These are phyloP conservation scores for Tipula vernalis DNA, from an alignment of 2,888 invertebrate species.

Conservation along the genomic window DNA sequence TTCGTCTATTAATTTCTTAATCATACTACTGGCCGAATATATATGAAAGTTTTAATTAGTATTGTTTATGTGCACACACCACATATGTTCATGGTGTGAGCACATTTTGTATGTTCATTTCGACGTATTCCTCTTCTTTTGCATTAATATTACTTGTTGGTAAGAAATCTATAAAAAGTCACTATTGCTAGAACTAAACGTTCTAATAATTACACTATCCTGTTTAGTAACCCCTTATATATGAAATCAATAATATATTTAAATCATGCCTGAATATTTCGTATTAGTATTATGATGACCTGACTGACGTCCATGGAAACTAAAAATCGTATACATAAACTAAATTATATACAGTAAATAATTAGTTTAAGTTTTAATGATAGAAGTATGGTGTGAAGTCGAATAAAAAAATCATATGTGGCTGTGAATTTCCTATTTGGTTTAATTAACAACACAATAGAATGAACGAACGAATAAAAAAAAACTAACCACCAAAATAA, in stretches of 20 bases:
- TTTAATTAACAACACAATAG: background rate
- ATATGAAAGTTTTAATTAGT: background rate
- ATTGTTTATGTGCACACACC: background rate
- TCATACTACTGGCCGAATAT: background rate
- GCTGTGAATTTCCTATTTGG: background rate
- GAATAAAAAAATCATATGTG: background rate
- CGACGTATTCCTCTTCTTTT: background rate
- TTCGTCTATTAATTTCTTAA: background rate
- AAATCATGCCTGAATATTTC: background rate
- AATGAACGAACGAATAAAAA: background rate
- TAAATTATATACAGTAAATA: background rate
- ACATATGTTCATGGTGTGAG: background rate
- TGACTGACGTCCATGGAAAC: background rate
- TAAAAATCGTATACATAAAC: background rate
- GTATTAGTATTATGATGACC: background rate
- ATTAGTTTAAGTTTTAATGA: background rate
- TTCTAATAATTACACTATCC: background rate
- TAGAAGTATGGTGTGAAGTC: background rate
- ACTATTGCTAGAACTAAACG: background rate
- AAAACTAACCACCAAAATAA: background rate
- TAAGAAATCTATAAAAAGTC: background rate
- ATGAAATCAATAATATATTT: background rate
- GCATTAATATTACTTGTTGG: background rate
- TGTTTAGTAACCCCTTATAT: background rate
- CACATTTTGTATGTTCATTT: too few relatives aligned